These are phyloP conservation scores for Hystrix brachyura DNA, from an alignment of 2,113 vertebrate species.

Conservation along the genomic window DNA sequence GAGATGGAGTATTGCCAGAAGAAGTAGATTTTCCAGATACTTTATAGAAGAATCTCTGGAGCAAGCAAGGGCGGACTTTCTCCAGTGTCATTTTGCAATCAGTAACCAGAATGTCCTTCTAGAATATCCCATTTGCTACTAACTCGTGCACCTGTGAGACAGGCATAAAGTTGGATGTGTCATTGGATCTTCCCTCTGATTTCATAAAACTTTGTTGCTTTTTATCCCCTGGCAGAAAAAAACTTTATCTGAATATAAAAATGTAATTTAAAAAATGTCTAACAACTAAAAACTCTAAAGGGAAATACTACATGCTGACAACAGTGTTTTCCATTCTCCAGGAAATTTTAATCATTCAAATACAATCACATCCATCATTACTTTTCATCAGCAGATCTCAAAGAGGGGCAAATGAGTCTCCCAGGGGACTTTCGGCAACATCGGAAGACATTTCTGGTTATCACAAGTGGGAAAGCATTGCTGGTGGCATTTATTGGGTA, in stretches of 20 bases:
- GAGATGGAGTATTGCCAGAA: neutral
- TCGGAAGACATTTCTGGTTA: neutral
- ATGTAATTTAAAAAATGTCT: neutral
- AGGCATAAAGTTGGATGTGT: too few relatives aligned
- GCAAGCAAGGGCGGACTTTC: neutral
- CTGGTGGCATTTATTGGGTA: neutral
- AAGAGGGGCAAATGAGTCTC: neutral
- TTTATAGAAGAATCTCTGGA: neutral
- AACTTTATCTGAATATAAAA: neutral
- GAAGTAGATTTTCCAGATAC: too few relatives aligned
- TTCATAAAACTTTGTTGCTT: neutral
- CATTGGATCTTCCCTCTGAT: neutral
- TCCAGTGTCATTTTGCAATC: neutral
- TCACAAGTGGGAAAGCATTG: neutral
- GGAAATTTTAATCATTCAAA: slow-evolving; percentile 4
- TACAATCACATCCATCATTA: neutral
- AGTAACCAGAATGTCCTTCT: neutral
- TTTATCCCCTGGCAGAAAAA: neutral
- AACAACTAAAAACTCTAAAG: slow-evolving; percentile 4
- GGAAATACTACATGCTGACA: neutral
- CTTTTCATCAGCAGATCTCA: neutral
- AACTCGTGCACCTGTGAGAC: neutral
- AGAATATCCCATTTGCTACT: neutral
- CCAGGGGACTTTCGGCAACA: neutral
- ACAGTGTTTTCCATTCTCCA: neutral